Conservation (phyloP, 2,113 vertebrate genomes). For the Brachionichthys hirsutus region DNA sequence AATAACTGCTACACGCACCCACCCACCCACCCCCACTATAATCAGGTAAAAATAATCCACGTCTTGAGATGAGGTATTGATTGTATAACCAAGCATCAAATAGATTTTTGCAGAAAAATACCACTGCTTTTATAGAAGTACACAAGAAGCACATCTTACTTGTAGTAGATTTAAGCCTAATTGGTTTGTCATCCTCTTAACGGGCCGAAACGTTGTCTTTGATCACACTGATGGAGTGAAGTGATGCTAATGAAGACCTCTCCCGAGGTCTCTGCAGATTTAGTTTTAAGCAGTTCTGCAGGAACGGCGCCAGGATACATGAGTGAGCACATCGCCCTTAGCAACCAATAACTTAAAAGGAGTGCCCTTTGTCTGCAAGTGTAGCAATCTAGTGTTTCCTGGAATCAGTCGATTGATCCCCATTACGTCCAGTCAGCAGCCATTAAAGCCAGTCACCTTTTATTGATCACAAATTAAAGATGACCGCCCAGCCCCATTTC, state of each 20-base stretch:
- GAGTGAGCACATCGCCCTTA: constrained; percentile 1
- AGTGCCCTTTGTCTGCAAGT: constrained; percentile 32
- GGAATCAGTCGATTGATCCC: constrained; percentile 38
- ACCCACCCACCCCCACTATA: constrained; percentile 4
- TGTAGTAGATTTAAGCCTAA: constrained; percentile 2
- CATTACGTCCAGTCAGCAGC: constrained; percentile 46
- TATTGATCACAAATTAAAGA: constrained; percentile 60
- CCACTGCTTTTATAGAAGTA: constrained; percentile 25
- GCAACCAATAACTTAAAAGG: constrained; percentile 10
- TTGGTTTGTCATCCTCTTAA: constrained; percentile 6
- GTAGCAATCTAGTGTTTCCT: constrained; percentile 38
- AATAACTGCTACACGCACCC: constrained; percentile 35
- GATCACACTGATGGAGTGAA: constrained; percentile 14
- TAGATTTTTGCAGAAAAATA: constrained; percentile 44
- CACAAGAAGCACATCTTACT: constrained; percentile 1
- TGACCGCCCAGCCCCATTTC: constrained; percentile 37
- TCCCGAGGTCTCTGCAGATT: constrained; percentile 3
- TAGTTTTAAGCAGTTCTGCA: constrained; percentile 4
- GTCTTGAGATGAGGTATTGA: constrained; percentile 59
- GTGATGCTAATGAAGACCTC: constrained; percentile 29
- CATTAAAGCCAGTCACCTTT: constrained; percentile 56
- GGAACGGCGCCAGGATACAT: constrained; percentile 1
- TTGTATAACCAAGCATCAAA: constrained; percentile 27
- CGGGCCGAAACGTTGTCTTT: constrained; percentile 13
- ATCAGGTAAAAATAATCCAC: constrained; percentile 27